Conservation (phyloP, 2,113 vertebrate species). For the Dasyornis broadbenti region DNA sequence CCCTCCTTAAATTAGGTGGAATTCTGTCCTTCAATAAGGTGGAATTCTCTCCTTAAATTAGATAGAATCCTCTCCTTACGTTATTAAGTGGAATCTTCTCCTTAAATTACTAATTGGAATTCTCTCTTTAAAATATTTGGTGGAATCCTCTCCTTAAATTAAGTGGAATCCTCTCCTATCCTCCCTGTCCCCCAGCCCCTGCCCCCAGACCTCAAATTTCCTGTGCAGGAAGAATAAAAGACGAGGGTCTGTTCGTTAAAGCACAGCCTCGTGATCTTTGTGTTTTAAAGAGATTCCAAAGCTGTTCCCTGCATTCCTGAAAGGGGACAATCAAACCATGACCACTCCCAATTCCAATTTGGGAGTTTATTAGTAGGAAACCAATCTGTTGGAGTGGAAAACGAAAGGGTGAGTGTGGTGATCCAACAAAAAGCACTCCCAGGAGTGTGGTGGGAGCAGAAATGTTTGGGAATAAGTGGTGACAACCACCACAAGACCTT, state of each 20-base stretch:
- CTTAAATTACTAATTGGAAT: background rate
- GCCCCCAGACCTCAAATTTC: background rate
- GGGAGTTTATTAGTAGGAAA: background rate
- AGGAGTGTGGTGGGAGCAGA: background rate
- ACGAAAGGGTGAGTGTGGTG: background rate
- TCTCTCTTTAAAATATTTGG: background rate
- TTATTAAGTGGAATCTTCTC: background rate
- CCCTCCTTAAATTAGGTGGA: background rate
- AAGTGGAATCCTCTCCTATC: background rate
- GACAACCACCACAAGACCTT: background rate
- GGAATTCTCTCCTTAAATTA: background rate
- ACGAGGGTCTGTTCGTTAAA: background rate
- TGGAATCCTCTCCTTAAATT: background rate
- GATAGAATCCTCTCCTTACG: background rate
- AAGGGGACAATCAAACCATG: background rate
- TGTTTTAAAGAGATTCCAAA: background rate
- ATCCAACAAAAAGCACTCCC: background rate
- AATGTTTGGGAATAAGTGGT: background rate
- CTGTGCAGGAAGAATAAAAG: background rate
- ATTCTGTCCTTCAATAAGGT: background rate
- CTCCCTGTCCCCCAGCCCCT: background rate
- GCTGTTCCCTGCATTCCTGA: background rate
- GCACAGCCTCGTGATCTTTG: background rate
- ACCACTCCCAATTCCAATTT: background rate
- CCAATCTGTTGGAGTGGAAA: background rate